Conservation (phyloP, 2,888 invertebrate genomes). For the Myathropa florea region DNA sequence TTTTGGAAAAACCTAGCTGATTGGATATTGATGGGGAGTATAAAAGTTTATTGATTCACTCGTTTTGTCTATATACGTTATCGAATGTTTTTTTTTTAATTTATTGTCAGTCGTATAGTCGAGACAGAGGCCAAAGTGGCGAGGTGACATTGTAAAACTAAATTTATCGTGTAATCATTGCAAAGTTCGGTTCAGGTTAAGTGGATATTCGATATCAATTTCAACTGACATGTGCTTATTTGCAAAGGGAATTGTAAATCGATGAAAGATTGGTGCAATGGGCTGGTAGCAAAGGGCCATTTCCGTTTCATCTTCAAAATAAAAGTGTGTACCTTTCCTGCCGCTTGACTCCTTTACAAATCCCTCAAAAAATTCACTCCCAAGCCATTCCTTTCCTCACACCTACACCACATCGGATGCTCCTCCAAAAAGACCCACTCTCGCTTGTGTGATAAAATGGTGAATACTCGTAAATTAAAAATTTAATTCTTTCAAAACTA, state of each 20-base stretch:
- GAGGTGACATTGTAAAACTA: constrained; percentile 4
- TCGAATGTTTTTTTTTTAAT: constrained; percentile 10
- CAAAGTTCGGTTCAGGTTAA: not conserved
- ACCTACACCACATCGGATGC: not conserved
- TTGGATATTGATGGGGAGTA: constrained; percentile 15
- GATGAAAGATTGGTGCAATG: too few species aligned
- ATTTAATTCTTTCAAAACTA: not conserved
- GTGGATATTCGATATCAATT: not conserved
- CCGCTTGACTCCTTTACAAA: not conserved
- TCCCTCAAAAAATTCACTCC: not conserved
- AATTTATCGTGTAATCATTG: not conserved
- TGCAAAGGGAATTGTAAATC: not conserved
- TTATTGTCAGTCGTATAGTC: constrained; percentile 20
- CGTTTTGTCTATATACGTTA: constrained; percentile 25
- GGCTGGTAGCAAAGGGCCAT: too few species aligned
- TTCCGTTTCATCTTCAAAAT: not conserved
- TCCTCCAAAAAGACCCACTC: not conserved
- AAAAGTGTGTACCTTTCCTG: not conserved
- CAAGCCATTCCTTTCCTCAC: not conserved
- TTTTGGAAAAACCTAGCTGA: not conserved
- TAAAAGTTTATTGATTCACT: constrained; percentile 40
- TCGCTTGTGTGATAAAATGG: not conserved
- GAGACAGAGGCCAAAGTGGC: not conserved
- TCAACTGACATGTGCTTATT: not conserved
- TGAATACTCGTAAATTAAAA: not conserved